Evolutionary conservation across 2,797 vertebrate species (phyloP).

Genomic region (Hipposideros larvatus): DNA sequence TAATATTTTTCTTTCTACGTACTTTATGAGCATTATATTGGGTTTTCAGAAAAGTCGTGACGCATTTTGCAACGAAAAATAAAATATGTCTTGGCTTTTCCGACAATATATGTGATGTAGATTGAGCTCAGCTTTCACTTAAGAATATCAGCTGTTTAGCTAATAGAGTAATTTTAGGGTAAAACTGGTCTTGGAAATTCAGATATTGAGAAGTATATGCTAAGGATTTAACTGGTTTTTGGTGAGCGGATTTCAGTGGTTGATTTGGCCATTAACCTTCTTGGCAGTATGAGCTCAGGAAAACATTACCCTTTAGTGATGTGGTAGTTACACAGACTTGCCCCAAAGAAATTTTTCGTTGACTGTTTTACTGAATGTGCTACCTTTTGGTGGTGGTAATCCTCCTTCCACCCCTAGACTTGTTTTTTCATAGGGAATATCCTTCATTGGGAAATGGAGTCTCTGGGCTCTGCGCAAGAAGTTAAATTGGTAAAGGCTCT

Average conservation of each 20-base stretch:
- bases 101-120: background rate
- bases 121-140: constrained; percentile 44
- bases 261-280: constrained; percentile 4
- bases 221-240: constrained; percentile 52
- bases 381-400: constrained; percentile 4
- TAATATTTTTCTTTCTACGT: constrained; percentile 39
- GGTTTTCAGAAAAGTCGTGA: too few relatives aligned
- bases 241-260: constrained; percentile 24
- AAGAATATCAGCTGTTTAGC: constrained; percentile 49
- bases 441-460: constrained; percentile 28
- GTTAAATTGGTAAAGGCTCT: constrained; percentile 49
- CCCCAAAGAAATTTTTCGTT: constrained; percentile 15
- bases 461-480: constrained; percentile 38
- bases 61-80: too few relatives aligned
- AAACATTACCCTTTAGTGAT: background rate
- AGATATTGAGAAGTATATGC: constrained; percentile 49
- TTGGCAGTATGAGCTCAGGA: constrained; percentile 17
- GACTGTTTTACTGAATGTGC: background rate
- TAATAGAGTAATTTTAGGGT: constrained; percentile 37
- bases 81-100: too few relatives aligned
- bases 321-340: background rate
- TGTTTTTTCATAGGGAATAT: background rate
- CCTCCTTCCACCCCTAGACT: background rate
- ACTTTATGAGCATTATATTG: constrained; percentile 19
- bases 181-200: constrained; percentile 47